Base-by-base conservation (phyloP, 2,113 vertebrate genomes). In the Astur gentilis region DNA sequence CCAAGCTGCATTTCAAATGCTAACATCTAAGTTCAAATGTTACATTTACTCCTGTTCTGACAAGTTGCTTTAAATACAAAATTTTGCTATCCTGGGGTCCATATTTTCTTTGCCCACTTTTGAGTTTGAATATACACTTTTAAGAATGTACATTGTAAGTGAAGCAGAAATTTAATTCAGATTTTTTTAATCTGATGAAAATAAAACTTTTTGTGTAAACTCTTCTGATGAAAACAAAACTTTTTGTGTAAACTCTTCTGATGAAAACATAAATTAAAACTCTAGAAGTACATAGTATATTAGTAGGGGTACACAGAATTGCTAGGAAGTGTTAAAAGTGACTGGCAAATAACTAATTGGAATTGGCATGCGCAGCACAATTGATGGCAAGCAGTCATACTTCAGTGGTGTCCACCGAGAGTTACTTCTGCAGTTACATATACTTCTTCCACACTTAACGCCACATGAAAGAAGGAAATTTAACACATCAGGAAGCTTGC, bases 401-500 rank as follows among this genome's bases (percentile, higher is more conserved):
- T 91, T 70, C 14, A 87, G 87, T 90, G 67, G 89, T 52, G 95
- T 96, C 97, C 95, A 62, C 88, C 13, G 98, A 97, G 98, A 98
- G 58, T 78, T 95, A 29, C 62, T 90, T 57, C 81, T 52, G 14
- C 92, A 76, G 75, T 45, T 79, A 61, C 66, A 69, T 6, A 92
- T 47, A 64, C 69, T 96, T 94, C 97, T 98, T 97, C 96, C 91
- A 98, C 96, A 96, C 94, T 98, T 97, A 98, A 52, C 27, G 72
- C 85, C 97, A 97, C 40, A 87, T 92, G 87, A 97, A 98, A 97
- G 90, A 60, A 94, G 94, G 96, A 93, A 98, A 98, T 98, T 99
- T 98, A 99, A 98, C 98, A 98, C 98, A 98, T 98, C 97, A 98
- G 97, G 98, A 98, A 99, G 98, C 97, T 97, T 96, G 97, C 97